Conservation (phyloP, 2,797 vertebrate genomes). For the Myotis vivesi region DNA sequence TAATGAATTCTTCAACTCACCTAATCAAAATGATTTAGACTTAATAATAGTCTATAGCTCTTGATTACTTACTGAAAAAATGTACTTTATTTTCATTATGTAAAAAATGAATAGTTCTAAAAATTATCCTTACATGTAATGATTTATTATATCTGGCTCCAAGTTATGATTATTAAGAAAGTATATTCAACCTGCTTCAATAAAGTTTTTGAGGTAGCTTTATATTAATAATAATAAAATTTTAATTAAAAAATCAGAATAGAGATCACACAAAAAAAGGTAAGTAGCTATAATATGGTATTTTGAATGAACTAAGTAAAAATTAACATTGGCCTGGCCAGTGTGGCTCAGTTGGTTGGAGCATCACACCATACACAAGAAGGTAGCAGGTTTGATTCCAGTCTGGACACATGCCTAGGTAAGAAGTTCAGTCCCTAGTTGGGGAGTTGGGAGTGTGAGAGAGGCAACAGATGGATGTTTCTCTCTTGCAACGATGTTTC, state of each 20-base stretch:
- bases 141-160: not conserved
- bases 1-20: not conserved
- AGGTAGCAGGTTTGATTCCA: not conserved
- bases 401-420: not conserved
- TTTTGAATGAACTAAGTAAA: not conserved
- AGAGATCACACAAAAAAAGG: not conserved
- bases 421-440: not conserved
- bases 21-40: not conserved
- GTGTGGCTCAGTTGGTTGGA: not conserved
- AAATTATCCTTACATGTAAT: not conserved
- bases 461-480: not conserved
- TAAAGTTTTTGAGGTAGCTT: not conserved
- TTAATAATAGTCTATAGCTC: not conserved
- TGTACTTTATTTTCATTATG: not conserved
- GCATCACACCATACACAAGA: not conserved
- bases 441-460: not conserved
- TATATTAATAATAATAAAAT: not conserved
- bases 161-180: not conserved
- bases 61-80: not conserved
- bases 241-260: not conserved
- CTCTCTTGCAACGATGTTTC: not conserved
- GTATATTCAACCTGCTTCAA: not conserved
- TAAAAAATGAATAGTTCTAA: not conserved
- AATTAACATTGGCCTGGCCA: not conserved
- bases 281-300: not conserved